Conservation (phyloP, 2,797 vertebrate species). For the Galago senegalensis region DNA sequence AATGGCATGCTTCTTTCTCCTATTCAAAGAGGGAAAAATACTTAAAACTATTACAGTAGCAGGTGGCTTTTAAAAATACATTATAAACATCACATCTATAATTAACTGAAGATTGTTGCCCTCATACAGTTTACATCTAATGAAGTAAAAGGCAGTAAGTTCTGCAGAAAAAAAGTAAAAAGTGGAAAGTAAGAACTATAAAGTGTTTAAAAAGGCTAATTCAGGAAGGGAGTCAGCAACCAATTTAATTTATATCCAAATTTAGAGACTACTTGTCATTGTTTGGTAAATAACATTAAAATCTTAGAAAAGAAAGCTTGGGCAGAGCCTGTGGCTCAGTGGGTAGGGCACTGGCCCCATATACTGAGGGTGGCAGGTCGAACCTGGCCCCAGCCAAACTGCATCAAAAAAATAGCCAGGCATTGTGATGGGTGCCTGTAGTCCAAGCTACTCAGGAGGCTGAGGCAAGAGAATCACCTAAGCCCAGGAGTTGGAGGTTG, state of each 20-base stretch:
- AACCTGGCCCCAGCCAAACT: too few species aligned
- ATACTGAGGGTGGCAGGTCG: too few species aligned
- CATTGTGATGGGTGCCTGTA: too few species aligned
- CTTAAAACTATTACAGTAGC: neutral
- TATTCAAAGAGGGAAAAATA: conserved; percentile 84
- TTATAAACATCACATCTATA: neutral
- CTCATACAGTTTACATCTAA: neutral
- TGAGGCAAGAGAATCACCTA: too few species aligned
- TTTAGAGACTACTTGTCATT: neutral
- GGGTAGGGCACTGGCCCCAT: too few species aligned
- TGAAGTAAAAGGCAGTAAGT: neutral
- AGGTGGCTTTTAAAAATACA: conserved; percentile 37
- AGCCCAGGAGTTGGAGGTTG: too few species aligned
- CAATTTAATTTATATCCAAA: conserved; percentile 44
- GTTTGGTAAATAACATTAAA: conserved; percentile 27
- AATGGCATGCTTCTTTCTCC: conserved; percentile 99
- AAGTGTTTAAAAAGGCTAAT: neutral
- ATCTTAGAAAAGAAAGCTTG: neutral
- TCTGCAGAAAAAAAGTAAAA: neutral
- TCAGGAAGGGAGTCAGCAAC: neutral
- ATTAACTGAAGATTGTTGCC: neutral
- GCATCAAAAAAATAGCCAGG: too few species aligned
- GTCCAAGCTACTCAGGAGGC: too few species aligned
- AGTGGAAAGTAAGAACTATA: neutral
- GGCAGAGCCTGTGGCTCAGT: too few species aligned